These are phyloP conservation scores for Glaucomys volans DNA, from an alignment of 2,113 vertebrate genomes.

Conservation along the genomic window DNA sequence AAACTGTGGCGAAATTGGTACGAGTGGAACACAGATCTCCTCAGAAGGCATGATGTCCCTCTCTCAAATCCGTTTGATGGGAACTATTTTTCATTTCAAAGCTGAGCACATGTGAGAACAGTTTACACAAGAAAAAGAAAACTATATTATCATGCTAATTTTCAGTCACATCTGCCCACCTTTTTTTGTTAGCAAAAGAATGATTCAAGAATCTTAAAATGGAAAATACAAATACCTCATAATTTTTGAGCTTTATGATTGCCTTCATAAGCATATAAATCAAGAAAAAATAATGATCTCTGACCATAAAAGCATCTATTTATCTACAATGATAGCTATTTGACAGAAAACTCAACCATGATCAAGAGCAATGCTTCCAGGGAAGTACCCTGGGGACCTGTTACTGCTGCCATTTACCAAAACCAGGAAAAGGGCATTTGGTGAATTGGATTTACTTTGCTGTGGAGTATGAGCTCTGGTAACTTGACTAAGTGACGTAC, in stretches of 20 bases:
- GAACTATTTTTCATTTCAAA: slow-evolving; percentile 36
- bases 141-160: background rate
- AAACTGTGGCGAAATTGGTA: background rate
- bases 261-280: background rate
- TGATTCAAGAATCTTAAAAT: background rate
- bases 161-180: background rate
- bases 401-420: background rate
- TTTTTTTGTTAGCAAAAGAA: slow-evolving; percentile 16
- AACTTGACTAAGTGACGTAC: background rate
- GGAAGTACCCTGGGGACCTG: background rate
- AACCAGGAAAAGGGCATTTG: slow-evolving; percentile 32
- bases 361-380: background rate
- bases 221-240: background rate
- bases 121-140: background rate
- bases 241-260: slow-evolving; percentile 15
- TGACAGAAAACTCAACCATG: background rate
- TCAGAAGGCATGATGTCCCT: background rate
- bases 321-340: background rate
- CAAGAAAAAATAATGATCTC: background rate
- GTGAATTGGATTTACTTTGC: slow-evolving; percentile 52
- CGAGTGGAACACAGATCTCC: background rate
- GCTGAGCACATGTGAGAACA: background rate
- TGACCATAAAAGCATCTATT: background rate
- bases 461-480: background rate
- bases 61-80: background rate